phyloP scores from a whole-genome alignment of 2,888 invertebrate genomes.

The Branchellion lobata region DNA sequence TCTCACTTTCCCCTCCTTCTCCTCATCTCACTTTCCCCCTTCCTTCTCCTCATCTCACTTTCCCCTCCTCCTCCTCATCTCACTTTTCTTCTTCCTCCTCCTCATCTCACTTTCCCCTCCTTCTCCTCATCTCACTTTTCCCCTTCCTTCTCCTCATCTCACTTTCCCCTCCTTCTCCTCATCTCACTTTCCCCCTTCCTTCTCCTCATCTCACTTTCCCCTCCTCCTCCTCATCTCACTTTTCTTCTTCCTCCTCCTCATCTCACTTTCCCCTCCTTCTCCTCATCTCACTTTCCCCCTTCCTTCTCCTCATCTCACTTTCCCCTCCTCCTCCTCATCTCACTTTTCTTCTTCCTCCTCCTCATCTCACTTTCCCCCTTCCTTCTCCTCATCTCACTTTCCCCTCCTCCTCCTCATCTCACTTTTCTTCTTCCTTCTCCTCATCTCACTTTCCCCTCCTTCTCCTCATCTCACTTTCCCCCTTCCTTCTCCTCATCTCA shows the following conservation, averaged over 20 bases:
- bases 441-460: neutral
- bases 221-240: neutral
- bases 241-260: too few species aligned
- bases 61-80: neutral
- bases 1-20: too few species aligned
- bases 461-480: too few species aligned
- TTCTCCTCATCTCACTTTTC: too few species aligned
- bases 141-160: neutral
- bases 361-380: neutral
- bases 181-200: neutral
- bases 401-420: neutral
- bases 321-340: neutral
- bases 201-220: neutral
- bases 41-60: too few species aligned
- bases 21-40: too few species aligned
- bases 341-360: too few species aligned
- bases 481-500: neutral
- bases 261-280: neutral
- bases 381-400: neutral
- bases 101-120: too few species aligned
- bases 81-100: neutral
- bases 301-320: neutral
- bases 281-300: neutral
- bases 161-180: neutral
- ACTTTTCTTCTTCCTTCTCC: neutral